Base-by-base conservation (phyloP, 1,140 invertebrate genomes). In the Drosophila jambulina region DNA sequence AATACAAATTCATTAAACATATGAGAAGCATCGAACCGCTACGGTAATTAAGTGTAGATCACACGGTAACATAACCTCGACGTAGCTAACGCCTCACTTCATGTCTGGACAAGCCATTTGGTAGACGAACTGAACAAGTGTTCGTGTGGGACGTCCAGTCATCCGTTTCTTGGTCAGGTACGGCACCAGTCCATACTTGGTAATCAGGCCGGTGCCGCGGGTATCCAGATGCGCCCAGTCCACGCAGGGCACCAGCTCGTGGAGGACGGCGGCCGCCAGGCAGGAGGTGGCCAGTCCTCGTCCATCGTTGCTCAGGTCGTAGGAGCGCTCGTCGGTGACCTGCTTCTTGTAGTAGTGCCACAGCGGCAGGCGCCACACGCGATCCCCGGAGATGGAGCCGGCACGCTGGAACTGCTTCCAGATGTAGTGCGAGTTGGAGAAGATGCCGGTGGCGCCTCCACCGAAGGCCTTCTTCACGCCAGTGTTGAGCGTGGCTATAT, bases 341-440 rank as follows among this genome's bases (percentile, higher is more conserved):
- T 95, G 94, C 57, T 95, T 95, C 1, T 94, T 95, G 86, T 96
- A 98, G 83, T 95, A 95, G 42, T 96, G 94, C 95, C 97, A 98
- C 2, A 98, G 91, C 1, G 98, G 98, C 94, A 99, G 95, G 79
- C 97, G 94, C 98, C 98, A 99, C 2, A 98, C 93, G 46, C 98
- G 94, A 91, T 99, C 98, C 0, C 98, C 98, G 12, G 97, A 97
- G 10, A 94, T 75, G 13, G 93, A 92, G 21, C 97, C 95, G 10
- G 96, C 96, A 15, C 94, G 82, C 75, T 95, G 94, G 38, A 97
- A 82, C 27, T 94, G 93, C 46, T 95, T 92, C 93, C 95, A 97
- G 19, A 96, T 80, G 21, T 93, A 91, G 45, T 94, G 93, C 0
- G 94, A 95, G 78, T 96, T 97, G 2, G 95, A 94, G 83, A 97